Percentiles rank a stretch among this genome's conserved stretches.
These are phyloP conservation scores for Clupea harengus DNA, from an alignment of 2,113 vertebrate genomes.

Conservation along the genomic window DNA sequence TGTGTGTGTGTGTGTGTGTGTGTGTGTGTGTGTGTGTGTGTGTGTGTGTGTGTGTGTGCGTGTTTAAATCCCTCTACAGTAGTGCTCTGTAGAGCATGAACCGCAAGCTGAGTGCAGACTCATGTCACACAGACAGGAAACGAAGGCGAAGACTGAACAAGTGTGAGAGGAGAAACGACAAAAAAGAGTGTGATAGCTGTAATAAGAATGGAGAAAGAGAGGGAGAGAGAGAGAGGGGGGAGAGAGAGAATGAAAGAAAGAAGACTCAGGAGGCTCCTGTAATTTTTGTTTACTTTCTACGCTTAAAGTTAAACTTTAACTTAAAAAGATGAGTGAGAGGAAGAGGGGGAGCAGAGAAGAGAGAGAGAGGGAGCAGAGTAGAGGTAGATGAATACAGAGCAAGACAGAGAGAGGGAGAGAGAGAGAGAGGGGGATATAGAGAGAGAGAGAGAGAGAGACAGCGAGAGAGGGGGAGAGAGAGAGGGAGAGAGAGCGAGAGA, in stretches of 20 bases:
- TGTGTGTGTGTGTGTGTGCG: background rate
- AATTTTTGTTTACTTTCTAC: no score
- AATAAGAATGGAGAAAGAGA: constrained; percentile 13
- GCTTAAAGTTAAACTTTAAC: no score
- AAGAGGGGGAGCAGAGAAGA: background rate
- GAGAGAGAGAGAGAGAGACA: background rate
- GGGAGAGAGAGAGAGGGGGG: background rate
- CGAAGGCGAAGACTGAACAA: background rate
- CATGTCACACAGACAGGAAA: background rate
- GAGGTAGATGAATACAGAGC: background rate
- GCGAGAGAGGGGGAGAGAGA: background rate
- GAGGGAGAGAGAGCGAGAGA: no score
- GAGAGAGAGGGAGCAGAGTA: background rate
- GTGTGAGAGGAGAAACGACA: background rate
- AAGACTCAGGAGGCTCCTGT: background rate
- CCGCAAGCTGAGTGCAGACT: constrained; percentile 5
- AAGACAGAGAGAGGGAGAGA: background rate
- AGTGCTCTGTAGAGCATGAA: background rate
- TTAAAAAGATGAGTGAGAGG: background rate
- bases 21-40: constrained; percentile 12
- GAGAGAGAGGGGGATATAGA: background rate
- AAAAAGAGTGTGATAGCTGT: background rate
- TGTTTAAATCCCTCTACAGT: constrained; percentile 20
- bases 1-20: constrained; percentile 41
- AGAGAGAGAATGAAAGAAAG: background rate